These are phyloP conservation scores for Heliconius eleuchia DNA, from an alignment of 1,140 invertebrate genomes.

Conservation along the genomic window DNA sequence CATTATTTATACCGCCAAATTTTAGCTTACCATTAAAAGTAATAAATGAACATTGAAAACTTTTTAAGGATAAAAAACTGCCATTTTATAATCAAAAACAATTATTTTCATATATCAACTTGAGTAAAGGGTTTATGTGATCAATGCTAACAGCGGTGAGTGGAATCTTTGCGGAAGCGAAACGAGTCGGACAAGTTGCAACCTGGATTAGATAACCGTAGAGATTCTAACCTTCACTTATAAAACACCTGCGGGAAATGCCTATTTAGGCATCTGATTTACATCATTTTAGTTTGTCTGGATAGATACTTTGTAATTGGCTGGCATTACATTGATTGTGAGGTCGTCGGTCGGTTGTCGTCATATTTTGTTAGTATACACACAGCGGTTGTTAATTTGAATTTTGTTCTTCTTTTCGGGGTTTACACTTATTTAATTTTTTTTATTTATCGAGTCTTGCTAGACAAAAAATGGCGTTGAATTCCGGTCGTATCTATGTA, in stretches of 20 bases:
- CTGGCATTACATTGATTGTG: background rate
- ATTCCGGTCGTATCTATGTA: too few relatives aligned
- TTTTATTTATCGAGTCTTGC: too few relatives aligned
- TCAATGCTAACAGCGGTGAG: slow-evolving; percentile 33
- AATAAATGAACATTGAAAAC: background rate
- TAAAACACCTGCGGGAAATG: slow-evolving; percentile 20
- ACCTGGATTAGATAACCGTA: slow-evolving; percentile 34
- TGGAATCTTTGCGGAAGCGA: slow-evolving; percentile 37
- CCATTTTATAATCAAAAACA: background rate
- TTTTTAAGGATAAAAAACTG: background rate
- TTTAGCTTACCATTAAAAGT: background rate
- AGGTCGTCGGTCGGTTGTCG: background rate
- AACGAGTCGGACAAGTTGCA: slow-evolving; percentile 38
- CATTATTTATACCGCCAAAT: background rate
- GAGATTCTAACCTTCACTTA: slow-evolving; percentile 34
- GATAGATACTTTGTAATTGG: background rate
- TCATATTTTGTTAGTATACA: too few relatives aligned
- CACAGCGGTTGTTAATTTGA: too few relatives aligned
- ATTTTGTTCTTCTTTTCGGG: too few relatives aligned
- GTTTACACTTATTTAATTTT: too few relatives aligned
- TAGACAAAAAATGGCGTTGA: too few relatives aligned
- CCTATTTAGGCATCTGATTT: background rate
- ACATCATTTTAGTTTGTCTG: background rate
- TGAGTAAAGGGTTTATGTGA: slow-evolving; percentile 2
- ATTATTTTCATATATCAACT: background rate